Conservation (phyloP, 2,888 invertebrate genomes). For the Torymus auratus region DNA sequence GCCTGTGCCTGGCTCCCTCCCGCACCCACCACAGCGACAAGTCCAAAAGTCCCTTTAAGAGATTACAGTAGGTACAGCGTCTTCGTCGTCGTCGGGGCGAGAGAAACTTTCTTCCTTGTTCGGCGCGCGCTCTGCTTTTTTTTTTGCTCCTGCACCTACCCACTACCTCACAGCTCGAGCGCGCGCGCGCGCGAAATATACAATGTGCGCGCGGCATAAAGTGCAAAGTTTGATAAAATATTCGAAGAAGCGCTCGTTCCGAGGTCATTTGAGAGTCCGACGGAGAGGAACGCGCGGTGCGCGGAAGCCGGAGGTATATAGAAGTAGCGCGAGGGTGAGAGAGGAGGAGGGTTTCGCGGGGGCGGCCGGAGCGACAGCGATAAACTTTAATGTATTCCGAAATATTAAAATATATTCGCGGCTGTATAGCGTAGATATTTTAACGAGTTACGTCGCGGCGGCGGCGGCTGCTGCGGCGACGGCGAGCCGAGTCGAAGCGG, state of each 20-base stretch:
- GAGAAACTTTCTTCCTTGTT: constrained; percentile 28
- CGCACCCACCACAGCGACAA: constrained; percentile 20
- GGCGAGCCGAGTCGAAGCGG: constrained; percentile 53
- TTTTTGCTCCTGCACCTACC: constrained; percentile 39
- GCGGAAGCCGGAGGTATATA: constrained; percentile 41
- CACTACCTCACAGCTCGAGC: neutral
- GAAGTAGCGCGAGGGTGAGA: constrained; percentile 26
- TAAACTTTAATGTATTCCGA: constrained; percentile 77
- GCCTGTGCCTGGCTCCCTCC: neutral
- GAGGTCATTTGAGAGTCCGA: constrained; percentile 60
- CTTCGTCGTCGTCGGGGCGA: neutral
- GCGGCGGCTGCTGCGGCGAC: constrained; percentile 58
- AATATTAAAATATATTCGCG: constrained; percentile 77
- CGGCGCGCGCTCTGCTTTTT: neutral
- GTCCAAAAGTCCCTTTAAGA: constrained; percentile 49
- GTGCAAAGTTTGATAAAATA: constrained; percentile 61
- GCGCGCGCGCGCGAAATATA: constrained; percentile 53
- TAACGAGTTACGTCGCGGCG: constrained; percentile 70
- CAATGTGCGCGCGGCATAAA: constrained; percentile 58
- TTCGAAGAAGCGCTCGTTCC: constrained; percentile 61
- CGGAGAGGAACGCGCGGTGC: constrained; percentile 48
- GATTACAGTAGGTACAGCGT: constrained; percentile 34
- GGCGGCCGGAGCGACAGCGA: constrained; percentile 67
- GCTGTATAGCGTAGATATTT: constrained; percentile 74
- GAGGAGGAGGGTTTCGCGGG: constrained; percentile 27